phyloP scores from a whole-genome alignment of 53 echinoderm and acorn worm genomes.

The Holothuria scabra region DNA sequence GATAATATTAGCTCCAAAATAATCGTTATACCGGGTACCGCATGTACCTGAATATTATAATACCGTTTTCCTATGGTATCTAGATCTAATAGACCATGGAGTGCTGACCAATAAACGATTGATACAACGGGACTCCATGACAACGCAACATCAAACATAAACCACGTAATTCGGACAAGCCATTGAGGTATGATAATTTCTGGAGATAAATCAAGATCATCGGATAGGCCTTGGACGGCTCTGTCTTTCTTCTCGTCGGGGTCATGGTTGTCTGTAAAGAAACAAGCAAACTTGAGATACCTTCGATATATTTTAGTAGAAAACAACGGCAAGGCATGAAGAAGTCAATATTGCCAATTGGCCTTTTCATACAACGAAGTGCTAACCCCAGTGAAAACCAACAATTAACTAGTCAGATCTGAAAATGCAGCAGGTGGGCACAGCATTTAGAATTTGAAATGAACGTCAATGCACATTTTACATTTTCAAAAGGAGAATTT shows the following conservation, averaged over 20 bases:
- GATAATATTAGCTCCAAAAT: slow-evolving; percentile 52
- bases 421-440: no score
- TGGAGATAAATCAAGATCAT: not conserved
- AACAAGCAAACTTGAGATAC: no score
- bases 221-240: not conserved
- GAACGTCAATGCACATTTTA: no score
- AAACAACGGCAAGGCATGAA: no score
- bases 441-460: no score
- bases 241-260: not conserved
- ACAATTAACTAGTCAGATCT: no score
- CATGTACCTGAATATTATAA: slow-evolving; percentile 58
- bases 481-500: no score
- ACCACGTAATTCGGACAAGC: slow-evolving; percentile 35
- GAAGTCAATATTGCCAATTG: no score
- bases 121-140: slow-evolving; percentile 58
- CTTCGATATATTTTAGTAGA: no score
- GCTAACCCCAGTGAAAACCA: no score
- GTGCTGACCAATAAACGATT: slow-evolving; percentile 60
- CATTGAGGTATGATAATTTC: slow-evolving; percentile 12
- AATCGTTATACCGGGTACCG: slow-evolving; percentile 57
- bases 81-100: not conserved
- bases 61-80: slow-evolving; percentile 25
- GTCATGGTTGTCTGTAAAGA: not conserved
- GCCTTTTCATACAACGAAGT: no score
- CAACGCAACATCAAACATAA: slow-evolving; percentile 24